A percentile compares a stretch with the other conserved stretches of the same genome.
These are phyloP conservation scores for Zaprionus taronus DNA, from an alignment of 1,140 invertebrate genomes.

Conservation along the genomic window DNA sequence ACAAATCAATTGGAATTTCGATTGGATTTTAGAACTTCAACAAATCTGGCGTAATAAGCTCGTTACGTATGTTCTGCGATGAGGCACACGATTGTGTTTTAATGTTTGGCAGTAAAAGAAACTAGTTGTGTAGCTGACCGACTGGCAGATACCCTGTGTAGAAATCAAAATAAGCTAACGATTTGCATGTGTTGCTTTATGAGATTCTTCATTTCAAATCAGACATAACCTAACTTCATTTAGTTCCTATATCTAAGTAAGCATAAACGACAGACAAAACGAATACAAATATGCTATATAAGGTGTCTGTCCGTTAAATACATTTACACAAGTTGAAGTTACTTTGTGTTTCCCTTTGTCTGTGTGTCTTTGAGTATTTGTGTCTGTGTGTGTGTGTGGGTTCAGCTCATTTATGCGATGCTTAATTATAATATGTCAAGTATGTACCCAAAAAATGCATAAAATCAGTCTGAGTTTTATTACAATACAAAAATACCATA, in stretches of 20 bases:
- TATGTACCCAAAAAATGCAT: slow-evolving; percentile 61
- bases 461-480: slow-evolving; percentile 79
- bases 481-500: slow-evolving; percentile 50
- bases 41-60: slow-evolving; percentile 72
- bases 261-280: background rate
- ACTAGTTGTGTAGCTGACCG: background rate
- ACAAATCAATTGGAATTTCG: slow-evolving; percentile 61
- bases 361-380: background rate
- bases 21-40: slow-evolving; percentile 45
- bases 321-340: background rate
- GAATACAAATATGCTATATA: background rate
- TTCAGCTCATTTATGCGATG: slow-evolving; percentile 39
- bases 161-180: background rate
- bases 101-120: slow-evolving; percentile 15
- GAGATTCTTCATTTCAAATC: background rate
- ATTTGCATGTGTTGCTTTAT: background rate
- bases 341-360: background rate
- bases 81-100: slow-evolving; percentile 61
- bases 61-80: slow-evolving; percentile 28
- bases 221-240: background rate
- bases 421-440: slow-evolving; percentile 34
- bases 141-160: slow-evolving; percentile 11
- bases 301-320: background rate
- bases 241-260: background rate
- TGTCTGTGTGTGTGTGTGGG: slow-evolving; percentile 31